Conservation (phyloP, 1,140 invertebrate species). For the Hyphantria cunea region DNA sequence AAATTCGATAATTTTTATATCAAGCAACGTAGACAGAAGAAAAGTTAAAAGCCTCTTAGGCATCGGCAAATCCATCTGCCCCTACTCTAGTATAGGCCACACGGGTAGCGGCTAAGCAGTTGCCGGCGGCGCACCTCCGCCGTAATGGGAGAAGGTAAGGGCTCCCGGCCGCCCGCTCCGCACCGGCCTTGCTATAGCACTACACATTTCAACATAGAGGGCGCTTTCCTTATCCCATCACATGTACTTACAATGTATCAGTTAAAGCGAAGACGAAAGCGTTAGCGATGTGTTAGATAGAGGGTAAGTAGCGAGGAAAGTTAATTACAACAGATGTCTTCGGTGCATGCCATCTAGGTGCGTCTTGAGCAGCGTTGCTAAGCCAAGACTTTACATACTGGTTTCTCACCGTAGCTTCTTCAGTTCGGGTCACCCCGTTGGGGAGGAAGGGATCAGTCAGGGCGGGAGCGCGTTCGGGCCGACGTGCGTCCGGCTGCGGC, state of each 20-base stretch:
- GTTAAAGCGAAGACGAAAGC: constrained; percentile 70
- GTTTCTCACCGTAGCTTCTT: constrained; percentile 77
- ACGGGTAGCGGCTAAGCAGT: constrained; percentile 69
- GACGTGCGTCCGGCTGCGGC: constrained; percentile 44
- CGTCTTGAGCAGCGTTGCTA: constrained; percentile 70
- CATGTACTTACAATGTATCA: constrained; percentile 62
- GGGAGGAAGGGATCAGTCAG: constrained; percentile 51
- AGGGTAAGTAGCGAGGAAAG: constrained; percentile 70
- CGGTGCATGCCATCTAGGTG: constrained; percentile 68
- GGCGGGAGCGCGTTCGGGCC: constrained; percentile 54
- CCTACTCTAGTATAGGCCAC: constrained; percentile 62
- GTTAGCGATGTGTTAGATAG: constrained; percentile 66
- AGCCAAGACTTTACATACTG: constrained; percentile 72
- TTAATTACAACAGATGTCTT: constrained; percentile 58
- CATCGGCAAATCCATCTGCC: constrained; percentile 56
- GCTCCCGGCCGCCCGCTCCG: constrained; percentile 78
- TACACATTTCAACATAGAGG: constrained; percentile 73
- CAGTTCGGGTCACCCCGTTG: constrained; percentile 64
- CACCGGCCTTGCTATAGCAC: constrained; percentile 63
- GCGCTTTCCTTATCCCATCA: constrained; percentile 87
- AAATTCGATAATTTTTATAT: constrained; percentile 31
- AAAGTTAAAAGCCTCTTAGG: constrained; percentile 71
- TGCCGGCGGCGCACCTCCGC: constrained; percentile 77
- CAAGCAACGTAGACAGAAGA: constrained; percentile 67
- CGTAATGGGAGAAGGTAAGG: constrained; percentile 85